Evolutionary conservation across 53 echinoderm and acorn worm genomes (phyloP), one percentile per base, ranked within the genome.

Genomic region (Antedon mediterranea): DNA sequence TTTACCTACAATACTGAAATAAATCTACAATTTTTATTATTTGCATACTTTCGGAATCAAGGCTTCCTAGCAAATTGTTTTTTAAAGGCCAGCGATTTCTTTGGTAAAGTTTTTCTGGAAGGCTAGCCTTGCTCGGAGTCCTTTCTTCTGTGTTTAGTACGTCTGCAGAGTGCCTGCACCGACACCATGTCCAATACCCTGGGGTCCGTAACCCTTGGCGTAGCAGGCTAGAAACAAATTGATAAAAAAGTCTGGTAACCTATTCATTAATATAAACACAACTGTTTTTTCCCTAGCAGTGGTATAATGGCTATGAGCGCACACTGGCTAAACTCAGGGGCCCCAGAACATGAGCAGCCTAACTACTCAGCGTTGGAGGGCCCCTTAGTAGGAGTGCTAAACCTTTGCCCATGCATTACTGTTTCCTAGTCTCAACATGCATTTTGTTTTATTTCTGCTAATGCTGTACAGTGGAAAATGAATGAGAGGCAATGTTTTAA

Each of bases 141-240:
- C n/a, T 23, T 8, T 57, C 23, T 57, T 23, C 11, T 8, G 57
- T 57, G 57, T 18, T 57, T 23, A 57, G 57, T 57, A 57, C 3
- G 57, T 57, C 57, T 57, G 57, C 57, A 90, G 82, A 18, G 85
- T 73, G 9, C 90, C 90, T 6, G 85, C 90, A 20, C 90, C 90
- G 0, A 76, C 79, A 15, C 90, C 90, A 31, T 79, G 87, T 26
- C 90, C 90, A 43, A 82, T 73, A 6, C 90, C 90, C 76, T 87
- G 87, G 30, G 87, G 90, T 15, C 90, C 90, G 77, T 77, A 90
- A 0, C 76, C 73, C 82, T 85, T 90, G 30, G 79, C 74, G 44
- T 90, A 87, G 31, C 90, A 90, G 23, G 90, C 90, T 90, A 82
- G 76, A 71, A 78, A 71, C 23, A 79, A 34, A 83, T 75, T 34